Conservation (phyloP, 2,113 vertebrate genomes). For the Xerus inauris region DNA sequence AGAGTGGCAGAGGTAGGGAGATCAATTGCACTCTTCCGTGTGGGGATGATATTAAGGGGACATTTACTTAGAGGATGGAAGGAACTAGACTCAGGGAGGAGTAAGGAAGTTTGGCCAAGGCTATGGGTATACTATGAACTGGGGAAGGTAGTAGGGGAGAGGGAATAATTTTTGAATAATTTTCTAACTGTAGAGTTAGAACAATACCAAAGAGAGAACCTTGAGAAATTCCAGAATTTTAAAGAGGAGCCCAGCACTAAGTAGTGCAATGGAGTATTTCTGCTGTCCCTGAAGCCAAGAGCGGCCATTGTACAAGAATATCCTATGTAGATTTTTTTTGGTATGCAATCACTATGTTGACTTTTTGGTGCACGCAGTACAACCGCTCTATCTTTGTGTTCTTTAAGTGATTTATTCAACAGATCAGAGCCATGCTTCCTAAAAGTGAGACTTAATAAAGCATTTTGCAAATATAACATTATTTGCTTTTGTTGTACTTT, state of each 20-base stretch:
- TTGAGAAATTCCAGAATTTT: not conserved
- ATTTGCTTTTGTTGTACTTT: not conserved
- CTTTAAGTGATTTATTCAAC: not conserved
- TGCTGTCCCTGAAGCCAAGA: not conserved
- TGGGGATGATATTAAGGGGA: not conserved
- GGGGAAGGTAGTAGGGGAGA: not conserved
- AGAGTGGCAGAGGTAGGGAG: not conserved
- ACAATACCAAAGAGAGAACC: not conserved
- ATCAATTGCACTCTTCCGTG: not conserved
- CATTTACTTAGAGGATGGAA: not conserved
- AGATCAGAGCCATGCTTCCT: not conserved
- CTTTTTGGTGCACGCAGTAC: not conserved
- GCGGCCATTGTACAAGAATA: fast-evolving
- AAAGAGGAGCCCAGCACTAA: not conserved
- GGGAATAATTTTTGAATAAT: not conserved
- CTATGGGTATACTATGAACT: not conserved
- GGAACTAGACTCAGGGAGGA: not conserved
- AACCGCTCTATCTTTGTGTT: not conserved
- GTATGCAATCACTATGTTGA: not conserved
- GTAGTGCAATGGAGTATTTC: fast-evolving
- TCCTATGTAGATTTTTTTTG: too few species aligned
- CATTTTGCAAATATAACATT: not conserved
- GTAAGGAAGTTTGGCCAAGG: not conserved
- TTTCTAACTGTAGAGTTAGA: not conserved
- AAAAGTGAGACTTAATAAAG: not conserved